These are phyloP conservation scores for Clusia tigrina DNA, from an alignment of 2,888 invertebrate genomes.

Conservation along the genomic window DNA sequence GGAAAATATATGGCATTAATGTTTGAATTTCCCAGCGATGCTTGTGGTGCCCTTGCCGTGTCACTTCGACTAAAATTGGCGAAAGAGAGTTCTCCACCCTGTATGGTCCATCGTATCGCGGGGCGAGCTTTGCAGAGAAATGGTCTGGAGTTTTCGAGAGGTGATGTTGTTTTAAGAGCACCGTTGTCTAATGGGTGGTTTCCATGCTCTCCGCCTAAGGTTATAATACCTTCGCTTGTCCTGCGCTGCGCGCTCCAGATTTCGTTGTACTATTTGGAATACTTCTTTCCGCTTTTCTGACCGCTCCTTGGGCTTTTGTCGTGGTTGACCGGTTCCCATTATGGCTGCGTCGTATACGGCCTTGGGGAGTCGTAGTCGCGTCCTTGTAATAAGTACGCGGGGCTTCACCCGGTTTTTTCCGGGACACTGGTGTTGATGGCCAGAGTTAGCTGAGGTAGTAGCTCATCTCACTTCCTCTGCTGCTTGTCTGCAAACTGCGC, in stretches of 20 bases:
- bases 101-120: background rate
- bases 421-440: no score
- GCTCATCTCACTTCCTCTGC: no score
- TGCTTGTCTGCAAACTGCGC: no score
- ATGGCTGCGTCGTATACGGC: background rate
- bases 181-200: background rate
- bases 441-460: no score
- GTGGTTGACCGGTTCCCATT: background rate
- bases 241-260: background rate
- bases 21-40: no score
- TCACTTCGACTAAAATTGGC: no score
- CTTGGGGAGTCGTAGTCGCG: background rate
- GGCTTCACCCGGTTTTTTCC: background rate
- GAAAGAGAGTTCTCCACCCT: no score
- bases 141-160: background rate
- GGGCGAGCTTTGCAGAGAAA: background rate
- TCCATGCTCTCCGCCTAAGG: background rate
- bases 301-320: background rate
- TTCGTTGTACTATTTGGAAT: background rate
- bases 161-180: background rate
- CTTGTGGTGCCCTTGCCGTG: no score
- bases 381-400: background rate
- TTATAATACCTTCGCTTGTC: background rate
- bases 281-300: constrained; percentile 1
- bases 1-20: no score